Conservation (phyloP, 2,888 invertebrate species). For the Tuberolachnus salignus region DNA sequence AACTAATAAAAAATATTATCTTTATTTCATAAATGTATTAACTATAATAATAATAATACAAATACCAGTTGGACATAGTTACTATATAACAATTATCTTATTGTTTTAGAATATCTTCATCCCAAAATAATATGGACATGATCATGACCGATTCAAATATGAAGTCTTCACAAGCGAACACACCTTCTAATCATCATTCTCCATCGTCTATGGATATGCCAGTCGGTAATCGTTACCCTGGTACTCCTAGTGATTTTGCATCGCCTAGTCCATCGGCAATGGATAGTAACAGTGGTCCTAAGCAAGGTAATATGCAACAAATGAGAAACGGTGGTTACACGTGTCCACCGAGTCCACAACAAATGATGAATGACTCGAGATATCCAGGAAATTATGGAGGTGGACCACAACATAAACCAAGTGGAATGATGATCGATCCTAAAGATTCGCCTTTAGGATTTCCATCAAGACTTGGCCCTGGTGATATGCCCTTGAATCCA, state of each 20-base stretch:
- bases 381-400: slow-evolving; percentile 49
- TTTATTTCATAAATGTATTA: no score
- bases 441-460: slow-evolving; percentile 50
- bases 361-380: slow-evolving; percentile 40
- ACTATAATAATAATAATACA: no score
- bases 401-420: slow-evolving; percentile 35
- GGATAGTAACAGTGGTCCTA: slow-evolving; percentile 22
- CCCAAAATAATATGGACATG: slow-evolving; percentile 51
- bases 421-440: slow-evolving; percentile 42
- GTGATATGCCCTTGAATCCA: slow-evolving; percentile 50
- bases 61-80: no score
- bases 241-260: slow-evolving; percentile 64
- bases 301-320: slow-evolving; percentile 45
- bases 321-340: slow-evolving; percentile 57
- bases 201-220: slow-evolving; percentile 65
- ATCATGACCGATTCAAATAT: slow-evolving; percentile 50
- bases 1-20: no score
- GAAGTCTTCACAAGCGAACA: slow-evolving; percentile 58
- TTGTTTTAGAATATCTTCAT: slow-evolving; percentile 58
- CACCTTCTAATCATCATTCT: slow-evolving; percentile 66
- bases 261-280: slow-evolving; percentile 64
- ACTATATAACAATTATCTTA: background rate
- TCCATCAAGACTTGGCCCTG: slow-evolving; percentile 39
- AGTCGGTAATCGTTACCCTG: slow-evolving; percentile 58
- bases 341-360: slow-evolving; percentile 58